Evolutionary conservation across 2,797 vertebrate genomes (phyloP).

Genomic region (Selene dorsalis): DNA sequence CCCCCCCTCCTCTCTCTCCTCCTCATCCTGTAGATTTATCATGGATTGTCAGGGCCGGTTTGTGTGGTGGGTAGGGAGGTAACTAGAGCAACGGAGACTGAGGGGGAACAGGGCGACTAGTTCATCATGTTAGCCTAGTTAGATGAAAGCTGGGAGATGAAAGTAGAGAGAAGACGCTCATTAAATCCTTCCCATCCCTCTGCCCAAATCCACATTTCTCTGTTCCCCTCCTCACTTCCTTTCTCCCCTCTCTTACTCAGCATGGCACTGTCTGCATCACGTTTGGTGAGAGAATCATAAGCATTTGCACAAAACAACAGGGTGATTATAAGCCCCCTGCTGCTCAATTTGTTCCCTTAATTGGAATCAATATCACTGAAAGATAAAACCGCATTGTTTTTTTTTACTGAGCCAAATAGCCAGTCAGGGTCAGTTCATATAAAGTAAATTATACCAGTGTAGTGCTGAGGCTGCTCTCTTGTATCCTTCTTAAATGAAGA

Average conservation of each 20-base stretch:
- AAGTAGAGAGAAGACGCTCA: constrained; percentile 42
- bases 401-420: constrained; percentile 2
- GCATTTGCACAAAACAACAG: constrained; percentile 9
- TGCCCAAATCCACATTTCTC: constrained; percentile 26
- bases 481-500: neutral
- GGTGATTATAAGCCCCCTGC: constrained; percentile 35
- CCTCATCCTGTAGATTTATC: constrained; percentile 61
- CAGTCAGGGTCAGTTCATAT: neutral
- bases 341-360: constrained; percentile 26
- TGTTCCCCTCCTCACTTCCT: constrained; percentile 17
- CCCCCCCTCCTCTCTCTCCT: constrained; percentile 24
- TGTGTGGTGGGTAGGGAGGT: constrained; percentile 47
- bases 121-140: constrained; percentile 87
- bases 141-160: constrained; percentile 71
- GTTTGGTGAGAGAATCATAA: constrained; percentile 23
- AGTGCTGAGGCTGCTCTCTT: neutral
- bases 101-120: constrained; percentile 72
- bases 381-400: constrained; percentile 31
- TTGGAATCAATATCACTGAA: constrained; percentile 31
- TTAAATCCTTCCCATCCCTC: constrained; percentile 57
- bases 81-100: constrained; percentile 74
- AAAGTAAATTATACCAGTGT: neutral
- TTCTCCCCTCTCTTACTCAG: constrained; percentile 29
- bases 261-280: constrained; percentile 60
- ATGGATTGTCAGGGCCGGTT: constrained; percentile 53